phyloP scores from a whole-genome alignment of 2,113 vertebrate genomes.

The Siniperca knerii region DNA sequence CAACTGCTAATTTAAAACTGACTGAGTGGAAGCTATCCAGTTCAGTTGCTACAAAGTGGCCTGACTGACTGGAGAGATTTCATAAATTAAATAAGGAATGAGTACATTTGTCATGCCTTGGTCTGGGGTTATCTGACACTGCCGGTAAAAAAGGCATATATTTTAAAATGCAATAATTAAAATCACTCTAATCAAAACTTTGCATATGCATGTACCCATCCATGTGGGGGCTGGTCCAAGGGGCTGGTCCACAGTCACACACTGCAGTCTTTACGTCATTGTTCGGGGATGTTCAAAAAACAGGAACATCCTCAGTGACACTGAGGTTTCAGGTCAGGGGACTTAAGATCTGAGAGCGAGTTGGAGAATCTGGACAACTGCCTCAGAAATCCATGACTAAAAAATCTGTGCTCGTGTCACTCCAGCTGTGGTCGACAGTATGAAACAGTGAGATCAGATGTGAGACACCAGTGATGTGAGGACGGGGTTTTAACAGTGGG shows the following conservation, averaged over 20 bases:
- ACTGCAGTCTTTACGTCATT: background rate
- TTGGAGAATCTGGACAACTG: background rate
- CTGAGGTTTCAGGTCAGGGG: background rate
- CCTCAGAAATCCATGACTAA: constrained; percentile 19
- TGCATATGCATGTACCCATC: background rate
- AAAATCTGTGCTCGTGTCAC: constrained; percentile 21
- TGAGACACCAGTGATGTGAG: background rate
- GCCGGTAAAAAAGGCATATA: background rate
- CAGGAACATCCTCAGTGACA: background rate
- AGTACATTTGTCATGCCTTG: background rate
- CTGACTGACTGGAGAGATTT: background rate
- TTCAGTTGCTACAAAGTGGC: background rate
- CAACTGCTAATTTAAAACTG: background rate
- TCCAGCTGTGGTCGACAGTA: background rate
- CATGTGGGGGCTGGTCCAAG: background rate
- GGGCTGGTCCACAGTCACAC: background rate
- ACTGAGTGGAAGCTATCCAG: background rate
- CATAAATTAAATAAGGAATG: background rate
- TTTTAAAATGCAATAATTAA: background rate
- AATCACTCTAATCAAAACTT: background rate
- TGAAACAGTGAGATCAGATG: constrained; percentile 11
- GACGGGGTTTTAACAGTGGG: background rate
- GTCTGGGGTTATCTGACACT: background rate
- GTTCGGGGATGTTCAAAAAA: background rate
- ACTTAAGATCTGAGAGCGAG: constrained; percentile 8